Evolutionary conservation across 2,797 vertebrate genomes (phyloP), one percentile per base, ranked within the genome.

Genomic region (Lagodon rhomboides): DNA sequence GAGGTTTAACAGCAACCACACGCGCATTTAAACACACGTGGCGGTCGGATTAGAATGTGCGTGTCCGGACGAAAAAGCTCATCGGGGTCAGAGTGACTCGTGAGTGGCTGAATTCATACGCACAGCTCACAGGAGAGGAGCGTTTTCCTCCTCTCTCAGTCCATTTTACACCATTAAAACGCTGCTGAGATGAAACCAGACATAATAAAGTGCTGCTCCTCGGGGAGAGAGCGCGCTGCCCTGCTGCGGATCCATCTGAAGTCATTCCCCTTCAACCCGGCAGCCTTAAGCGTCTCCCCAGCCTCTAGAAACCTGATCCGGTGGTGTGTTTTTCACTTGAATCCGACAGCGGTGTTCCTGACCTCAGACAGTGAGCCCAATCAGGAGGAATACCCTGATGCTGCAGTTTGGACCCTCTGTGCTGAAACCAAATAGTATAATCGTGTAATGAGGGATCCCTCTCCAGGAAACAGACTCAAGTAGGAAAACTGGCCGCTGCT

Each of bases 391-490:
- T 92, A 94, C 91, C 90, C 93, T 93, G 90, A 93, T 93, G 89
- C 92, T 87, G 93, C 94, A 93, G 90, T 94, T 92, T 94, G 89
- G 85, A 87, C 75, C 87, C 75, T 82, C 78, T 71, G 59, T 10
- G 8, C 84, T 90, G 93, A 92, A 94, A 94, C 93, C 85, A 83
- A 92, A 94, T 92, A 93, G 87, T 85, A 89, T 94, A 94, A 94
- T 93, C 51, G 79, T 82, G 90, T 90, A 91, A 93, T 92, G 83
- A 91, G 90, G 90, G 87, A 87, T 90, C 85, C 89, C 93, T 93
- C 91, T 92, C 85, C 88, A 90, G 90, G 91, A 94, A 93, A 93
- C 90, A 85, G 71, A 86, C 75, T 85, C 78, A 68, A 87, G 84
- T 81, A 71, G 93, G 92, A 93, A 93, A 93, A 87, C 87, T 91